Base-by-base conservation (phyloP, 2,888 invertebrate genomes). In the Epirrhoe alternata region DNA sequence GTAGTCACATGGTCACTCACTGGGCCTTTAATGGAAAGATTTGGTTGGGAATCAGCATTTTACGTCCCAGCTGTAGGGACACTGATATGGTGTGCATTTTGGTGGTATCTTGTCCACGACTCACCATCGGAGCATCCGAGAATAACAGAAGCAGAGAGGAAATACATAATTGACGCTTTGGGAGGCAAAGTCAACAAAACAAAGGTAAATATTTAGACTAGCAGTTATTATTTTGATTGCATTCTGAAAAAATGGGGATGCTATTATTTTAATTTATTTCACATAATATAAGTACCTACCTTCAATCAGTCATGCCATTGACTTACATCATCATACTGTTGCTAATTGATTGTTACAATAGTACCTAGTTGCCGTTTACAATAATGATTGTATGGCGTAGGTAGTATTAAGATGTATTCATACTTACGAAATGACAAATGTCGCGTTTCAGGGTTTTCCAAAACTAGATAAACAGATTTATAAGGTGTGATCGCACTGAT, bases 31-130 rank as follows among this genome's bases (percentile, higher is more conserved):
- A 95, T 96, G 62, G 94, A 95, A 61, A 83, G 85, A 10, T 88
- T 94, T 24, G 95, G 95, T 64, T 96, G 96, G 96, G 94, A 94
- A 30, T 94, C 94, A 79, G 96, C 95, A 1, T 96, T 96, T 86
- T 96, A 96, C 77, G 88, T 95, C 1, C 94, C 96, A 0, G 94
- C 94, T 0, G 83, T 93, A 0, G 78, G 95, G 10, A 92, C 95
- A 54, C 42, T 94, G 0, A 68, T 95, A 6, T 95, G 96, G 87
- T 92, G 94, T 35, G 71, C 84, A 0, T 82, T 95, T 7, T 96
- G 96, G 95, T 94, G 94, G 84, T 87, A 95, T 51, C 77, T 96
- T 8, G 94, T 96, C 0, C 94, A 94, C 0, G 96, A 96, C 77
- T 94, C 94, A 30, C 96, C 96, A 0, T 85, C 86, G 0, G 92